Evolutionary conservation across 2,113 vertebrate genomes (phyloP).

Genomic region (Albula glossodonta): DNA sequence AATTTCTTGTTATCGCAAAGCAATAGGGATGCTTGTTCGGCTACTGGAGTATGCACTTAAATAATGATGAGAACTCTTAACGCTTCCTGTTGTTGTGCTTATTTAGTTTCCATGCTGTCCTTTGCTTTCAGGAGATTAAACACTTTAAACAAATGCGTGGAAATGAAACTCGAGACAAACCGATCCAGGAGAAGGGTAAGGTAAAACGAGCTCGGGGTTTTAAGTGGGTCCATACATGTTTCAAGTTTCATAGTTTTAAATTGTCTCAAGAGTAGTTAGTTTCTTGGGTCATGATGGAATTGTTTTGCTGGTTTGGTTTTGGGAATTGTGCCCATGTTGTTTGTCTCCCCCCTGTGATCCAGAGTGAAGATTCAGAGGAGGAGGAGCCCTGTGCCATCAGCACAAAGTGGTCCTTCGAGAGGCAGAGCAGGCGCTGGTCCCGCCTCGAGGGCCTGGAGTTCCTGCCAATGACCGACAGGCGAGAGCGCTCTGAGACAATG

Average conservation of each 20-base stretch:
- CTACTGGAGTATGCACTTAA: background rate
- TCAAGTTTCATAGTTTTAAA: background rate
- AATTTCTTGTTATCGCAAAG: background rate
- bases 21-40: background rate
- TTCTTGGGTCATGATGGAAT: background rate
- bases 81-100: background rate
- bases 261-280: too few species aligned
- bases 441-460: conserved; percentile 58
- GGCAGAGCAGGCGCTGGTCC: conserved; percentile 68
- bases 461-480: conserved; percentile 38
- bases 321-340: background rate
- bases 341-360: conserved; percentile 14
- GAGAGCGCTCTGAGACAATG: conserved; percentile 26
- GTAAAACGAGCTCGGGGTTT: background rate
- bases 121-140: conserved; percentile 71
- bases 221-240: background rate
- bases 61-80: conserved; percentile 1
- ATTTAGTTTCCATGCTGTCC: conserved; percentile 25
- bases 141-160: conserved; percentile 80
- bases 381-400: conserved; percentile 83
- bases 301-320: background rate
- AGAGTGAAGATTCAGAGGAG: conserved; percentile 76
- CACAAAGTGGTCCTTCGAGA: conserved; percentile 78
- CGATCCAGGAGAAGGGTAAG: conserved; percentile 71
- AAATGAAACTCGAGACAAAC: conserved; percentile 79